Percentiles rank a stretch among this genome's conserved stretches.
These are phyloP conservation scores for Phlogophora meticulosa DNA, from an alignment of 2,888 invertebrate genomes.

Conservation along the genomic window DNA sequence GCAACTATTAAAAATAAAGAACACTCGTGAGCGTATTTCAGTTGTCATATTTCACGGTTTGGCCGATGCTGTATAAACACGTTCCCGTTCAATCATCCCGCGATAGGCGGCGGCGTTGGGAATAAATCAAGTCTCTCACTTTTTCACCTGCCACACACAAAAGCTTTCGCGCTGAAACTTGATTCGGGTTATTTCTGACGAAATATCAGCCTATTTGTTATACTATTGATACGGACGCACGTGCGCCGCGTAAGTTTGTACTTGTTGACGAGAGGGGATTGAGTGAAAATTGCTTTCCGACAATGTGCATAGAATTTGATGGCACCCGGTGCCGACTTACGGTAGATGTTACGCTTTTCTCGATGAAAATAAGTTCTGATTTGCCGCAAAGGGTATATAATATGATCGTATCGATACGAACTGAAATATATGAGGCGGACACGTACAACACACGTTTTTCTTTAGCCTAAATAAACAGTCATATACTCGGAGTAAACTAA, in stretches of 20 bases:
- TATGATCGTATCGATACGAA: constrained; percentile 54
- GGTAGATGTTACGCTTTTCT: constrained; percentile 62
- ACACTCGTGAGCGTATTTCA: constrained; percentile 76
- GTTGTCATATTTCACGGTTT: constrained; percentile 88
- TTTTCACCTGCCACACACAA: constrained; percentile 91
- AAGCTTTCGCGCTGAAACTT: constrained; percentile 90
- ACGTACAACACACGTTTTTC: constrained; percentile 52
- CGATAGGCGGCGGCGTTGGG: constrained; percentile 89
- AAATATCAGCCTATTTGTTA: constrained; percentile 91
- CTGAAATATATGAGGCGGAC: constrained; percentile 46
- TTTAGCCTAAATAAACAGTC: constrained; percentile 61
- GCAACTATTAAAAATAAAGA: constrained; percentile 71
- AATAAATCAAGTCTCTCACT: constrained; percentile 90
- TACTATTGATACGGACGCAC: constrained; percentile 90
- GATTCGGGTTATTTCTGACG: constrained; percentile 91
- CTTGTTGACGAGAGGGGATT: constrained; percentile 89
- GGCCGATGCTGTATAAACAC: constrained; percentile 88
- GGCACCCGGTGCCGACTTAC: constrained; percentile 76
- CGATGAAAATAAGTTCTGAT: constrained; percentile 60
- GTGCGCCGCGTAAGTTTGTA: constrained; percentile 89
- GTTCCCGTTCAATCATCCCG: constrained; percentile 89
- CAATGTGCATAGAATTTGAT: constrained; percentile 89
- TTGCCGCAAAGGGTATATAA: constrained; percentile 54
- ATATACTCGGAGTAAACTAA: constrained; percentile 44
- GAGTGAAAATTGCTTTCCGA: constrained; percentile 89